A percentile compares a stretch with the other conserved stretches of the same genome.
These are phyloP conservation scores for Telmatochromis sp. DNA, from an alignment of 2,113 vertebrate genomes.

Conservation along the genomic window DNA sequence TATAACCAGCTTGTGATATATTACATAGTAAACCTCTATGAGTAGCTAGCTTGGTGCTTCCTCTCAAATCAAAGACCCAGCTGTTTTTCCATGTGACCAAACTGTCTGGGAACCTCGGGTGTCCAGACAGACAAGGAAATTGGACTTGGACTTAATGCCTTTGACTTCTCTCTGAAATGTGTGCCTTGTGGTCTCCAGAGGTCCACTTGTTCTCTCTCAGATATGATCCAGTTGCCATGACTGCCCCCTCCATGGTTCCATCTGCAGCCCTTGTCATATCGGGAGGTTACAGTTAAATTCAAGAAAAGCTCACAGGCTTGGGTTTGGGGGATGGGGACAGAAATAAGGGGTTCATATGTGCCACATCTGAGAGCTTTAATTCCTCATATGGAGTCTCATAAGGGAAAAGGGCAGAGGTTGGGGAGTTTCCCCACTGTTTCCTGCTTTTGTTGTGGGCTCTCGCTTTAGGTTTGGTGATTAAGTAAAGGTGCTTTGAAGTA, in stretches of 20 bases:
- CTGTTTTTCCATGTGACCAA: slow-evolving; percentile 11
- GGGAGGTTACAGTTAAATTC: background rate
- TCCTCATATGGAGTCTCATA: slow-evolving; percentile 15
- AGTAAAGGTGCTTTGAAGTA: slow-evolving; percentile 45
- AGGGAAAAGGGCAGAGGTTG: slow-evolving; percentile 46
- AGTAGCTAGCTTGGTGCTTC: slow-evolving; percentile 8
- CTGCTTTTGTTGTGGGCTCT: slow-evolving; percentile 54
- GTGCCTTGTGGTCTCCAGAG: background rate
- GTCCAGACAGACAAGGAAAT: slow-evolving; percentile 40
- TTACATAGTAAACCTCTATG: slow-evolving; percentile 11
- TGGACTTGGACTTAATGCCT: slow-evolving; percentile 18
- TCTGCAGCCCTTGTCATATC: background rate
- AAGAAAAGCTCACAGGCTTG: background rate
- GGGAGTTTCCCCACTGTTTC: slow-evolving; percentile 43
- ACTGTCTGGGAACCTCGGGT: slow-evolving; percentile 26
- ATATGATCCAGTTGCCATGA: slow-evolving; percentile 28
- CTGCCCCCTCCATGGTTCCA: background rate
- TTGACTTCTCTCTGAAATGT: background rate
- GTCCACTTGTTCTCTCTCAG: background rate
- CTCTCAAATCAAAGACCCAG: background rate
- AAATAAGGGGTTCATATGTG: slow-evolving; percentile 23
- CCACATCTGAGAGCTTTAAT: slow-evolving; percentile 46
- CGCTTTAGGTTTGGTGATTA: slow-evolving; percentile 36
- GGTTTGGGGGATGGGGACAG: background rate
- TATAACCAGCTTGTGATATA: slow-evolving; percentile 22